Percentiles rank a stretch among this genome's conserved stretches.
Evolutionary conservation across 2,113 vertebrate genomes (phyloP).

Genomic region (Fregata magnificens): DNA sequence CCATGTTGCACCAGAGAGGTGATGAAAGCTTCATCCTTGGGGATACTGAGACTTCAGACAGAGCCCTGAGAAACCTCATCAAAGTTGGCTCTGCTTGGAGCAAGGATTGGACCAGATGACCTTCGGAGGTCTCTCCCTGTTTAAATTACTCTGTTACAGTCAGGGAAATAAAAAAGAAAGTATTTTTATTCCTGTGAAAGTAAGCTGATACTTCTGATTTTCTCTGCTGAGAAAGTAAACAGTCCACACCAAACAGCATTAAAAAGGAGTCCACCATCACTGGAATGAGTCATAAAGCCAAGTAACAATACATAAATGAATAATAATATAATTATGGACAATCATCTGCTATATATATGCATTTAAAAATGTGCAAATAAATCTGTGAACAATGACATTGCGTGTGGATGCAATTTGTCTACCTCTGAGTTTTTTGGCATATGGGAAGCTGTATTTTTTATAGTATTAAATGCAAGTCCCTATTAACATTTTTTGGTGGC

Average conservation of each 20-base stretch:
- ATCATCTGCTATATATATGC: neutral
- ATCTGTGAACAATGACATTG: neutral
- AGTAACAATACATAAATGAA: neutral
- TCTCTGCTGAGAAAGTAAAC: neutral
- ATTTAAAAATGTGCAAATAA: neutral
- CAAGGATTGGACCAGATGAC: neutral
- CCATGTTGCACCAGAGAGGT: neutral
- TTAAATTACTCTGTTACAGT: neutral
- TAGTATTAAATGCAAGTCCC: neutral
- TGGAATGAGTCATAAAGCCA: neutral
- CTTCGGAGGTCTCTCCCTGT: neutral
- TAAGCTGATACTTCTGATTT: neutral
- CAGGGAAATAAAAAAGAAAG: neutral
- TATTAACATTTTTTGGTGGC: neutral
- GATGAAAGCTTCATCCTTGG: neutral
- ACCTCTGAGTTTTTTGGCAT: neutral
- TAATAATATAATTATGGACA: neutral
- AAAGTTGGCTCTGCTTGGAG: neutral
- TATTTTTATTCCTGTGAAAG: neutral
- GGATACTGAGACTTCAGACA: neutral
- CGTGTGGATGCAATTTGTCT: neutral
- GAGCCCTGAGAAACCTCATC: neutral
- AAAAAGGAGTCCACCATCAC: neutral
- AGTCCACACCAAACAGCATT: neutral
- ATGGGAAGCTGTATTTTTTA: neutral